Evolutionary conservation across 2,113 vertebrate species (phyloP), one percentile per base, ranked within the genome.

Genomic region (Taxidea taxus): DNA sequence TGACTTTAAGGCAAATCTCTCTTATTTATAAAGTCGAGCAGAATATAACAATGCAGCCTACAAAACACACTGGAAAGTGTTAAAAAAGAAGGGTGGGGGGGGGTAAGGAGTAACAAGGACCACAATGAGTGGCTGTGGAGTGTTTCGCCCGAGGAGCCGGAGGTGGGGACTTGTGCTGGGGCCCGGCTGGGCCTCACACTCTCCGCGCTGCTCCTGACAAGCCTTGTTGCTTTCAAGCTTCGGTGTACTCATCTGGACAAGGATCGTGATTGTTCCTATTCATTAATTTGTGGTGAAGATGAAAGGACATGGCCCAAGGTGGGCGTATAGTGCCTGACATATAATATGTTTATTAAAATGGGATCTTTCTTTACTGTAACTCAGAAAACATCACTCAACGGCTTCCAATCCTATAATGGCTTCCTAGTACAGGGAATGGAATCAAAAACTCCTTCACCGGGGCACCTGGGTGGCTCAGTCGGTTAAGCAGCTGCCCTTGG

Each of bases 21-120:
- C 98, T 98, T 98, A 98, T 98, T 97, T 98, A 97, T 96, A 98
- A 98, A 98, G 97, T 95, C 96, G 97, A 98, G 98, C 97, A 98
- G 97, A 97, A 98, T 97, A 97, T 96, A 99, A 97, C 96, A 98
- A 97, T 95, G 96, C 95, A 96, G 97, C 98, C 87, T 92, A 90
- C 72, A 87, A 98, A 91, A 98, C 90, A 94, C 68, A 95, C 97
- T 97, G 97, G 60, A 42, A 93, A 81, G 56, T 12, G 20, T 95
- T 81, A 39, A 54, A 27, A 44, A 42, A 74, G 37, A 39, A 25
- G 18, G 16, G 81, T 44, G 20, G 3, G 6, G 21, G 25, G 90
- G 56, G 25, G 5, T 11, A n/a, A 42, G 34, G 23, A 91, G 72
- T 68, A 85, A 58, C 1, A 74, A 84, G 27, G 39, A 87, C 44